A percentile compares a stretch with the other conserved stretches of the same genome.
These are phyloP conservation scores for Aulostomus chinensis DNA, from an alignment of 2,797 vertebrate species.

Conservation along the genomic window DNA sequence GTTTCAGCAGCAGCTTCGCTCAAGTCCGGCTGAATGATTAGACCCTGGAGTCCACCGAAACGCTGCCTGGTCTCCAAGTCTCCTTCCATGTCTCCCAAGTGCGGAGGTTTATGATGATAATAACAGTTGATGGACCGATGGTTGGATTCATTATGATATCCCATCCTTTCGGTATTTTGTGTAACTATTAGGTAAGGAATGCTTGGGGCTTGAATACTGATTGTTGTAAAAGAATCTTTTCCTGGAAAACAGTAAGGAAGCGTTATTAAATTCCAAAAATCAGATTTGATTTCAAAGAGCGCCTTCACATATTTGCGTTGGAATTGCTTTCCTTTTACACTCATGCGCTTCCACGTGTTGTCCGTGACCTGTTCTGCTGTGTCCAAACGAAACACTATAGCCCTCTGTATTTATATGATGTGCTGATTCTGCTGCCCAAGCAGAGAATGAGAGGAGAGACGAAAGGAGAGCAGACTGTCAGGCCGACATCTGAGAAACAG, in stretches of 20 bases:
- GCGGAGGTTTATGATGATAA: slow-evolving; percentile 45
- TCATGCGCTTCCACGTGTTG: slow-evolving; percentile 58
- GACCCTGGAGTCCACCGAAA: slow-evolving; percentile 39
- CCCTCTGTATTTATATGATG: slow-evolving; percentile 76
- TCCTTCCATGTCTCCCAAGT: slow-evolving; percentile 26
- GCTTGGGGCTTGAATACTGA: slow-evolving; percentile 44
- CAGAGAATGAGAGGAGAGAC: slow-evolving; percentile 41
- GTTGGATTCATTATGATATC: slow-evolving; percentile 32
- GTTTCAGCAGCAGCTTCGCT: slow-evolving; percentile 66
- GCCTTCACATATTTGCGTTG: slow-evolving; percentile 60
- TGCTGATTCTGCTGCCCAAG: slow-evolving; percentile 72
- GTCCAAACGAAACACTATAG: slow-evolving; percentile 70
- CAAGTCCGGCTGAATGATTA: slow-evolving; percentile 44
- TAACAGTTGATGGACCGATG: slow-evolving; percentile 44
- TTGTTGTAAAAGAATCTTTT: slow-evolving; percentile 43
- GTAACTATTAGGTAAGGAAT: slow-evolving; percentile 58
- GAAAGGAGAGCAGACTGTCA: slow-evolving; percentile 60
- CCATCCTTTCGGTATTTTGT: slow-evolving; percentile 26
- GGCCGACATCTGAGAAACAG: slow-evolving; percentile 65
- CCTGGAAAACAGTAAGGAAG: slow-evolving; percentile 47
- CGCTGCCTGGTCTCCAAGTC: slow-evolving; percentile 30
- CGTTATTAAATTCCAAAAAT: slow-evolving; percentile 55
- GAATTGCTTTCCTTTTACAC: slow-evolving; percentile 62
- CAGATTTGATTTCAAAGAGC: slow-evolving; percentile 62
- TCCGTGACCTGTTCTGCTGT: slow-evolving; percentile 66